Evolutionary conservation across 2,113 vertebrate genomes (phyloP).

Genomic region (Lepus europaeus): DNA sequence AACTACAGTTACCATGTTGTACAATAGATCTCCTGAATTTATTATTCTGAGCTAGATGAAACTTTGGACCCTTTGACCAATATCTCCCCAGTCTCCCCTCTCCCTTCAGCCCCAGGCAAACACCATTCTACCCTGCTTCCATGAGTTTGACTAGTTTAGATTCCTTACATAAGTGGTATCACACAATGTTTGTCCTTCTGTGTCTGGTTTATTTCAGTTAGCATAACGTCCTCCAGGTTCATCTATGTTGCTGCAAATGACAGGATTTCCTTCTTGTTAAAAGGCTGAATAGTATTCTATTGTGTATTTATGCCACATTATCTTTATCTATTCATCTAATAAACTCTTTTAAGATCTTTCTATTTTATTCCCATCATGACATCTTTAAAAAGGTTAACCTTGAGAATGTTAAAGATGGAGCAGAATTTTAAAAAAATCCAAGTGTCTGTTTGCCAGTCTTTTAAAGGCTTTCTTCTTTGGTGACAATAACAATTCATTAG

Average conservation of each 20-base stretch:
- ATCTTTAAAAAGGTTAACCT: conserved; percentile 40
- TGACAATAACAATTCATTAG: neutral
- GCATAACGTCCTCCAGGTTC: neutral
- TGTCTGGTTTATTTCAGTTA: neutral
- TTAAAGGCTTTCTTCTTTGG: neutral
- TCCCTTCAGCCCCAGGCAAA: neutral
- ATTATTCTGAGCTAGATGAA: neutral
- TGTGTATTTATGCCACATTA: neutral
- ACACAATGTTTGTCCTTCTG: neutral
- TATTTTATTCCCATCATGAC: neutral
- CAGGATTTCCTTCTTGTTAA: neutral
- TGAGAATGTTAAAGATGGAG: neutral
- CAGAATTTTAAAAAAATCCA: conserved; percentile 22
- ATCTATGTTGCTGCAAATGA: neutral
- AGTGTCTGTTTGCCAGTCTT: neutral
- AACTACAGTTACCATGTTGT: neutral
- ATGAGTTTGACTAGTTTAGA: neutral
- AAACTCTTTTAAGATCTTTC: conserved; percentile 37
- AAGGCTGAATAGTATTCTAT: neutral
- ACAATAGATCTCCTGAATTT: neutral
- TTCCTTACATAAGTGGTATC: neutral
- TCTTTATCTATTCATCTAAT: neutral
- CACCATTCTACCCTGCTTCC: neutral
- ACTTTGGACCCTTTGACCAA: neutral
- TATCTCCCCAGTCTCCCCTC: neutral